Evolutionary conservation across 2,113 vertebrate species (phyloP).

Genomic region (Spilogale gracilis): DNA sequence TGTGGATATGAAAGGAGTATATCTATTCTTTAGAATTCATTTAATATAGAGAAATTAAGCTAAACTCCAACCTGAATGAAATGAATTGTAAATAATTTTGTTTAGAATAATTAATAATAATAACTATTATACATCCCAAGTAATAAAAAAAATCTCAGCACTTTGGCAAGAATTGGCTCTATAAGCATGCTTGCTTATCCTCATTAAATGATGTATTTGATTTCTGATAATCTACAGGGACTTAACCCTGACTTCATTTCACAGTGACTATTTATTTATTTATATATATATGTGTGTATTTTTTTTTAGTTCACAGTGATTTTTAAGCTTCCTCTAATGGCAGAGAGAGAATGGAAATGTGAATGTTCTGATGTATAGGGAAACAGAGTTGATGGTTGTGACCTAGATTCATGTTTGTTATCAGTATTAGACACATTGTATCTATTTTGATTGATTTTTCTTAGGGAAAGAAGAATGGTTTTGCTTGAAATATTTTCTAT

Average conservation of each 20-base stretch:
- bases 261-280: not conserved
- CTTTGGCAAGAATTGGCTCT: constrained; percentile 57
- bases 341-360: not conserved
- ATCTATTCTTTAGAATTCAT: constrained; percentile 74
- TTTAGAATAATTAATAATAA: constrained; percentile 77
- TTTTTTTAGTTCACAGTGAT: not conserved
- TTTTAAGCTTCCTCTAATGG: constrained; percentile 49
- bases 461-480: constrained; percentile 78
- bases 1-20: constrained; percentile 74
- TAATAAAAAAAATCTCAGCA: constrained; percentile 69
- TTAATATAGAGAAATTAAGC: constrained; percentile 77
- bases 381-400: constrained; percentile 69
- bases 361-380: constrained; percentile 59
- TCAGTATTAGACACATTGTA: constrained; percentile 73
- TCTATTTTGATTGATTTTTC: constrained; percentile 76
- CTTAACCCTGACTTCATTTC: constrained; percentile 61
- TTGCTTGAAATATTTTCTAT: constrained; percentile 81
- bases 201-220: constrained; percentile 69
- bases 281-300: not conserved
- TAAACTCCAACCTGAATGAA: constrained; percentile 75
- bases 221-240: constrained; percentile 65
- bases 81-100: constrained; percentile 76
- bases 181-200: constrained; percentile 53
- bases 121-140: constrained; percentile 41
- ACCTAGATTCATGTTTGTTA: constrained; percentile 79